Conservation (phyloP, 2,888 invertebrate species). For the Brassicogethes aeneus region DNA sequence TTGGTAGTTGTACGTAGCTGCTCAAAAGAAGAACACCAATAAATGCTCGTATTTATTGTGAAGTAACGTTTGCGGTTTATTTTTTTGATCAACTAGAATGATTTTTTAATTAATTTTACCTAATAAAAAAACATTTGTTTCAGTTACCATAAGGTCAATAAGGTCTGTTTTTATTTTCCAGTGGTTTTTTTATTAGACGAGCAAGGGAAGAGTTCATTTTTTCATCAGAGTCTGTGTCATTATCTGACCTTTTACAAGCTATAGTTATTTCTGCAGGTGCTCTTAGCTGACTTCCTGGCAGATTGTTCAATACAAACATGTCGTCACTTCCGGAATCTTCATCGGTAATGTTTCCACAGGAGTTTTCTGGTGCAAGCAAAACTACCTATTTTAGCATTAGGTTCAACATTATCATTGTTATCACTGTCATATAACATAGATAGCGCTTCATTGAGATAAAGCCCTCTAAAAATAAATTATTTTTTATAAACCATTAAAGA, state of each 20-base stretch:
- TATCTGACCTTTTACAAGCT: too few species aligned
- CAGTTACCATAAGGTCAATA: constrained; percentile 10
- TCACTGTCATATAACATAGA: constrained; percentile 12
- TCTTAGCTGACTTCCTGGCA: constrained; percentile 5
- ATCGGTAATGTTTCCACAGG: constrained; percentile 9
- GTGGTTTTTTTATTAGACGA: too few species aligned
- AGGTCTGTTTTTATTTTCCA: too few species aligned
- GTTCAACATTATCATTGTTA: constrained; percentile 2
- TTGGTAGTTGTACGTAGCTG: background rate
- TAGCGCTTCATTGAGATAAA: constrained; percentile 6
- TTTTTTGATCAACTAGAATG: constrained; percentile 1
- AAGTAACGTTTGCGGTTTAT: background rate
- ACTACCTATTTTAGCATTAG: constrained; percentile 1
- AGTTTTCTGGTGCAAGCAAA: constrained; percentile 7
- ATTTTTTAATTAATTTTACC: background rate
- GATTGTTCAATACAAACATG: constrained; percentile 6
- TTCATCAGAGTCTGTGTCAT: too few species aligned
- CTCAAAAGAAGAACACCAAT: background rate
- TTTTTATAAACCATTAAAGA: too few species aligned
- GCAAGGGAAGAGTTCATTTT: too few species aligned
- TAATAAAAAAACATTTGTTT: constrained; percentile 7
- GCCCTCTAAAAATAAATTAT: constrained; percentile 8
- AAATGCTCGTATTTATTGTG: background rate
- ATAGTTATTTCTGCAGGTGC: constrained; percentile 7
- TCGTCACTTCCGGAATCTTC: constrained; percentile 9